Conservation (phyloP, 2,797 vertebrate genomes). For the Sebastolobus alascanus region DNA sequence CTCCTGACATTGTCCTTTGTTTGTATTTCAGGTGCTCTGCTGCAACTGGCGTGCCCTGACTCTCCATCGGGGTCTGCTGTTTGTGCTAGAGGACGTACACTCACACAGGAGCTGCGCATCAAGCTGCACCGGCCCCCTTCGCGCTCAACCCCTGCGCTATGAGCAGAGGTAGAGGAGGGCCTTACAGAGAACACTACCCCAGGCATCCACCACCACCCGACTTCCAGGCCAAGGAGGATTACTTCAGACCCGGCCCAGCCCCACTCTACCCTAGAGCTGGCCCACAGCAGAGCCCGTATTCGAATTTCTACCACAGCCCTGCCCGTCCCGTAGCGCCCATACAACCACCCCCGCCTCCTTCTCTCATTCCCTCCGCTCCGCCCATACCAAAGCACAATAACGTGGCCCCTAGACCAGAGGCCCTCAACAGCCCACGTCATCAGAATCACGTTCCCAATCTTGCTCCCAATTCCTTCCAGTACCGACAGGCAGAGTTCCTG, state of each 20-base stretch:
- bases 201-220: conserved; percentile 36
- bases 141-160: conserved; percentile 84
- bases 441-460: conserved; percentile 17
- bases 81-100: conserved; percentile 32
- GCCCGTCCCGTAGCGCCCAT: conserved; percentile 33
- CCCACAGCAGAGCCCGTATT: conserved; percentile 52
- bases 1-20: conserved; percentile 43
- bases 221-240: conserved; percentile 40
- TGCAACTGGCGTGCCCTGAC: conserved; percentile 35
- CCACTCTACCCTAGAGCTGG: conserved; percentile 47
- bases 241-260: conserved; percentile 43
- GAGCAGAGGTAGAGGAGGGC: conserved; percentile 86
- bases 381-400: conserved; percentile 40
- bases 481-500: conserved; percentile 85
- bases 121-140: conserved; percentile 57
- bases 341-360: conserved; percentile 34
- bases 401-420: conserved; percentile 21
- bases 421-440: conserved; percentile 44
- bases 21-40: conserved; percentile 71
- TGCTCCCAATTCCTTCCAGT: conserved; percentile 71
- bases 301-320: conserved; percentile 51
- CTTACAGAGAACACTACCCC: conserved; percentile 75
- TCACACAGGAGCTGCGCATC: conserved; percentile 46
- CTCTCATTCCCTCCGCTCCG: conserved; percentile 39
- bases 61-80: conserved; percentile 35